Evolutionary conservation across 2,113 vertebrate species (phyloP).

Genomic region (Ursus arctos): DNA sequence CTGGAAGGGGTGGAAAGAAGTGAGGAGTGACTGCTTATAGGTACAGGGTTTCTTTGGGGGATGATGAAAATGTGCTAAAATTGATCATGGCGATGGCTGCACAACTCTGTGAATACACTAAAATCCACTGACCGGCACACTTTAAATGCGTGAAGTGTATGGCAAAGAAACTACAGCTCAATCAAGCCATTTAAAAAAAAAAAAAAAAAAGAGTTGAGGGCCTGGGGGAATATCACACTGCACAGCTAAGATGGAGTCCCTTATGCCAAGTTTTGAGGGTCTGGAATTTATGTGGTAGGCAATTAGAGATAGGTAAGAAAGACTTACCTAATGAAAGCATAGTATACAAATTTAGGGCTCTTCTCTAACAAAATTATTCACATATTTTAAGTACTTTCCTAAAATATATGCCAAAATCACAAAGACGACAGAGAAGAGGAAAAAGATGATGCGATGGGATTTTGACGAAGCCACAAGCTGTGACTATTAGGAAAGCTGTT

Average conservation of each 20-base stretch:
- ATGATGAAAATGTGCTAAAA: background rate
- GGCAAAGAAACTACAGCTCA: background rate
- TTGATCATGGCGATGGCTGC: background rate
- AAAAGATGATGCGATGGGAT: constrained; percentile 55
- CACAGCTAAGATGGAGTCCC: background rate
- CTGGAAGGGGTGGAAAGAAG: background rate
- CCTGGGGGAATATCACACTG: background rate
- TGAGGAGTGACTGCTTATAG: background rate
- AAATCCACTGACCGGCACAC: background rate
- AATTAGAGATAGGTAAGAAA: background rate
- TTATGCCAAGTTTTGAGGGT: background rate
- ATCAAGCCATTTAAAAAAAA: background rate
- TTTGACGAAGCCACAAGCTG: constrained; percentile 78
- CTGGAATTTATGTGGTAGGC: background rate
- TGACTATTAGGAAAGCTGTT: constrained; percentile 64
- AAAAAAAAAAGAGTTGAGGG: background rate
- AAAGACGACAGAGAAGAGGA: constrained; percentile 59
- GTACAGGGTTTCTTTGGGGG: background rate
- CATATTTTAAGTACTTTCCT: constrained; percentile 54
- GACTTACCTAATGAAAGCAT: background rate
- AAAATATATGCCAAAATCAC: constrained; percentile 67
- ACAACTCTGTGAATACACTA: background rate
- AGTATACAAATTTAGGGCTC: background rate
- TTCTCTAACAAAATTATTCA: constrained; percentile 54
- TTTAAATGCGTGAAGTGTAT: background rate